Evolutionary conservation across 2,797 vertebrate species (phyloP).

Genomic region (Myotis planiceps): DNA sequence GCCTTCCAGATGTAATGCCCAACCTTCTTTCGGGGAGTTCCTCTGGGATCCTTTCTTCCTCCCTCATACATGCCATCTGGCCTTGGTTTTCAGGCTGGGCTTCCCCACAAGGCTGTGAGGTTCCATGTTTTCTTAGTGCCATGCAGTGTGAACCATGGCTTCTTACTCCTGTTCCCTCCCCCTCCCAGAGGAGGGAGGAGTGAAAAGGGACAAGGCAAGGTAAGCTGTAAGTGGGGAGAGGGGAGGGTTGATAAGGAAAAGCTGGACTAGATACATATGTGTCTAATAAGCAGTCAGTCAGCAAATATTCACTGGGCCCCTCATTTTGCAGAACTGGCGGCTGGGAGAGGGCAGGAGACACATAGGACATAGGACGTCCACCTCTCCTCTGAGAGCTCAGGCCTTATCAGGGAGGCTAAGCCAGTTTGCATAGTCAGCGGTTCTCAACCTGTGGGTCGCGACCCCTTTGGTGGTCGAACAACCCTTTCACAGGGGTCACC

Average conservation of each 20-base stretch:
- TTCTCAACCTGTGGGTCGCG: too few species aligned
- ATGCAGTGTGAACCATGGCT: background rate
- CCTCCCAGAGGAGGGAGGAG: background rate
- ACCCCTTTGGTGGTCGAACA: too few species aligned
- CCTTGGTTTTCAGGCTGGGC: background rate
- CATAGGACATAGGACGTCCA: background rate
- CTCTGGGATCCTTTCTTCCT: background rate
- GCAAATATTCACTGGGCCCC: background rate
- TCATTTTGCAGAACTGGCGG: background rate
- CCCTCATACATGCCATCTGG: background rate
- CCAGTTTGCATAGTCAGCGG: background rate
- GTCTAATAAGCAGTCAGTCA: background rate
- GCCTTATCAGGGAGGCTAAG: background rate
- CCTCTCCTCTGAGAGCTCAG: background rate
- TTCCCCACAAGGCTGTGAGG: background rate
- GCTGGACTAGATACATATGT: background rate
- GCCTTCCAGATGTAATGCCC: background rate
- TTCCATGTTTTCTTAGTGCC: background rate
- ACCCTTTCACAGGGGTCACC: too few species aligned
- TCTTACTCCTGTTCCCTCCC: background rate
- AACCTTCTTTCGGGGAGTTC: background rate
- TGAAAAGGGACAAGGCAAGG: background rate
- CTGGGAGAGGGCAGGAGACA: background rate
- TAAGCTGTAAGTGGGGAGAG: background rate
- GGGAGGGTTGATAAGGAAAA: background rate